These are phyloP conservation scores for Tribolium madens DNA, from an alignment of 1,140 invertebrate genomes.

Conservation along the genomic window DNA sequence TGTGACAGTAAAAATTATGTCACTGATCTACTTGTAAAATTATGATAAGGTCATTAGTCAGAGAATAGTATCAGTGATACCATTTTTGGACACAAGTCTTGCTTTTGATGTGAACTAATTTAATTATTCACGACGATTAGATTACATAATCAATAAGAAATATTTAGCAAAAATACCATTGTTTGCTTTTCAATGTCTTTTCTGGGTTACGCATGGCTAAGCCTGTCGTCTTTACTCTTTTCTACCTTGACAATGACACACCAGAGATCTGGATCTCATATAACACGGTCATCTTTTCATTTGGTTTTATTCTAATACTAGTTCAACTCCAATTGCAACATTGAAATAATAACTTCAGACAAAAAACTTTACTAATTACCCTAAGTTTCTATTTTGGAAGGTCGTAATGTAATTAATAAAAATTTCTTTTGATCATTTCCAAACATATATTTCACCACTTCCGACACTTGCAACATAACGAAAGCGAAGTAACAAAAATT, in stretches of 20 bases:
- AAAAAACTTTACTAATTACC: not conserved
- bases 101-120: too few relatives aligned
- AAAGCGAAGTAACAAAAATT: slow-evolving; percentile 23
- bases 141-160: not conserved
- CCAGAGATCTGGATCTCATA: slow-evolving; percentile 16
- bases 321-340: not conserved
- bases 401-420: slow-evolving; percentile 26
- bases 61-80: too few relatives aligned
- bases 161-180: not conserved
- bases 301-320: not conserved
- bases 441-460: slow-evolving; percentile 21
- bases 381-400: slow-evolving; percentile 24
- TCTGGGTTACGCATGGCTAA: slow-evolving; percentile 16
- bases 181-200: slow-evolving; percentile 11
- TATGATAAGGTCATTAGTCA: too few relatives aligned
- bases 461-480: slow-evolving; percentile 18
- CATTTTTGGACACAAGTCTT: too few relatives aligned
- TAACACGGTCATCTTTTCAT: slow-evolving; percentile 5
- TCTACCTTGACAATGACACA: slow-evolving; percentile 25
- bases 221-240: slow-evolving; percentile 18
- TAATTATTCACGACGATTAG: too few relatives aligned
- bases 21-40: too few relatives aligned
- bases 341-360: not conserved
- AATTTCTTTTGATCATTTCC: slow-evolving; percentile 34
- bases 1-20: too few relatives aligned